Evolutionary conservation across 53 echinoderm and acorn worm species (phyloP), one percentile per base, ranked within the genome.

Genomic region (Actinopyga echinites): DNA sequence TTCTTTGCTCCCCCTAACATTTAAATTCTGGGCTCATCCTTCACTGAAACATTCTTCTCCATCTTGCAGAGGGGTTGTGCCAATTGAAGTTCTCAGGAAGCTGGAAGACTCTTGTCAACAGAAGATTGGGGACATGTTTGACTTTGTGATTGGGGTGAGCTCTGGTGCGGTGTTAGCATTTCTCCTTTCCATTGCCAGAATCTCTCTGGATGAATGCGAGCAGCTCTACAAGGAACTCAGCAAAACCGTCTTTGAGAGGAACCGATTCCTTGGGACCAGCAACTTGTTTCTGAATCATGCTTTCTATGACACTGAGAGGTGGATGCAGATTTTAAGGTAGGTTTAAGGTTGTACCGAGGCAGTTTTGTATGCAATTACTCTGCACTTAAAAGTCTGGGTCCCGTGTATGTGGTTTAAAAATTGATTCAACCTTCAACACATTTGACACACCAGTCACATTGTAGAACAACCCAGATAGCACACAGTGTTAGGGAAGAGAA

Each of bases 271-370:
- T 29, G 97, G 97, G 20, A 96, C 97, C 19, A 86, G 97, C 66
- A 93, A 96, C 42, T 74, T 96, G 29, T 65, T 96, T 42, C 82
- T 93, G 45, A 96, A 86, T 66, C 97, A 96, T 68, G 93, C 97
- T 11, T 96, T 86, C 69, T 96, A 96, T 77, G 93, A 96, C 61
- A 96, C 97, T 0, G 93, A 96, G 64, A 89, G 90, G 5, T 96
- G 97, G 97, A 90, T 92, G 53, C 86, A 90, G 60, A 92, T 96
- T 60, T 83, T 96, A 31, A 93, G 83, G 95, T 95, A 82, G 73
- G 77, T 65, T 49, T 13, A 49, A 29, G 9, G 42, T 20, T 24
- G 8, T 73, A 12, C 1, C 32, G 20, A 15, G 3, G 49, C 3
- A 17, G 49, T 49, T 6, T 49, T 17, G 0, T 15, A 64, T 64